A percentile compares a stretch with the other conserved stretches of the same genome.
Evolutionary conservation across 1,140 invertebrate genomes (phyloP).

Genomic region (Drosophila guanche): DNA sequence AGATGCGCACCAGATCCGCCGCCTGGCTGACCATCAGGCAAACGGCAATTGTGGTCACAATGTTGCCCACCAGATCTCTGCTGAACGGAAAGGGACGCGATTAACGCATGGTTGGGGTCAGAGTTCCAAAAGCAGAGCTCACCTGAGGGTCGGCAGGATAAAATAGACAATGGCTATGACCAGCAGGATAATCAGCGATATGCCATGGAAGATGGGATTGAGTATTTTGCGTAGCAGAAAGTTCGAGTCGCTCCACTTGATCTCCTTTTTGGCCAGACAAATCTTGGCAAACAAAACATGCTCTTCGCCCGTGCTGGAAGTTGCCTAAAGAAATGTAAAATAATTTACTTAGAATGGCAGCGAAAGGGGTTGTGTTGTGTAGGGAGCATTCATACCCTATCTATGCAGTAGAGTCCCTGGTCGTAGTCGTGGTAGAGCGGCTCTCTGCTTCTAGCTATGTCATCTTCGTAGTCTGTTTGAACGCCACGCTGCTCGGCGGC

Average conservation of each 20-base stretch:
- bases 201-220: slow-evolving; percentile 89
- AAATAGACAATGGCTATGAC: slow-evolving; percentile 92
- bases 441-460: slow-evolving; percentile 74
- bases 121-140: slow-evolving; percentile 15
- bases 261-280: slow-evolving; percentile 88
- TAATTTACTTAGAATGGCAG: neutral
- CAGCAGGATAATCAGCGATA: slow-evolving; percentile 89
- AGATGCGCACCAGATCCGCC: slow-evolving; percentile 90
- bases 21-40: slow-evolving; percentile 90
- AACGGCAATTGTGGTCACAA: slow-evolving; percentile 90
- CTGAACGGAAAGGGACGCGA: slow-evolving; percentile 41
- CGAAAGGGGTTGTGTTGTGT: too few relatives aligned
- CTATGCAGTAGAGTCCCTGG: slow-evolving; percentile 90
- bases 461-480: slow-evolving; percentile 79
- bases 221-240: slow-evolving; percentile 89
- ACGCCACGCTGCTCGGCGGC: slow-evolving; percentile 56
- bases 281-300: slow-evolving; percentile 88
- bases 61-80: slow-evolving; percentile 92
- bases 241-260: slow-evolving; percentile 88
- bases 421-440: slow-evolving; percentile 88
- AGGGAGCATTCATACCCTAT: slow-evolving; percentile 86
- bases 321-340: slow-evolving; percentile 39
- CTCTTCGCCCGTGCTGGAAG: slow-evolving; percentile 57
- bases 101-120: slow-evolving; percentile 21
- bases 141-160: slow-evolving; percentile 89